A percentile compares a stretch with the other conserved stretches of the same genome.
Conservation (phyloP, 2,797 vertebrate genomes). For the Aldrovandia affinis region DNA sequence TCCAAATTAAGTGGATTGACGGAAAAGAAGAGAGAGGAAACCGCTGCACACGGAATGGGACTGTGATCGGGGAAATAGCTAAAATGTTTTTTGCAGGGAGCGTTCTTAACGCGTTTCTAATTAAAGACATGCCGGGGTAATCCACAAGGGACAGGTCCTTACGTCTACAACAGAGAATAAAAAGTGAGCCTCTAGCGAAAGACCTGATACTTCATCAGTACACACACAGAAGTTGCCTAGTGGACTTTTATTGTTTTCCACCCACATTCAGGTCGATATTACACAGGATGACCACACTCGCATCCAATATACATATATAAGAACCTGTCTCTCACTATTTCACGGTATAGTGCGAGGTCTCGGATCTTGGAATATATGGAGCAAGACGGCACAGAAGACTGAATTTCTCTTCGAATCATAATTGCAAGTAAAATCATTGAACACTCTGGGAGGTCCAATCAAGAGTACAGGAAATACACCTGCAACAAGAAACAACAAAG, state of each 20-base stretch:
- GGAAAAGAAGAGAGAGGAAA: conserved; percentile 29
- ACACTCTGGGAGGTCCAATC: conserved; percentile 40
- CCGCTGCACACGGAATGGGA: conserved; percentile 33
- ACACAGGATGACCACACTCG: conserved; percentile 58
- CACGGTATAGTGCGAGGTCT: conserved; percentile 51
- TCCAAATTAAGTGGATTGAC: conserved; percentile 49
- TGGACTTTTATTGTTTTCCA: conserved; percentile 61
- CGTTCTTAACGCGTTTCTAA: conserved; percentile 65
- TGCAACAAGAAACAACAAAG: conserved; percentile 22
- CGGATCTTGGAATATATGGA: conserved; percentile 40
- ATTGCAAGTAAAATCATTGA: conserved; percentile 23
- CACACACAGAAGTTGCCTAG: conserved; percentile 59
- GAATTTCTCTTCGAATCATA: conserved; percentile 29
- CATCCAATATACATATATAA: conserved; percentile 64
- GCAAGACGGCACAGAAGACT: conserved; percentile 36
- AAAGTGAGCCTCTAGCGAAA: conserved; percentile 60
- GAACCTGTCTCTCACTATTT: conserved; percentile 46
- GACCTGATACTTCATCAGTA: conserved; percentile 50
- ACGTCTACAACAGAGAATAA: conserved; percentile 73
- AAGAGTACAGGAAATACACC: not conserved
- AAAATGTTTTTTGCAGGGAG: conserved; percentile 51
- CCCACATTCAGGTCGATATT: conserved; percentile 60
- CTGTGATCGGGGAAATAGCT: conserved; percentile 53
- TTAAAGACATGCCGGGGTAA: conserved; percentile 70
- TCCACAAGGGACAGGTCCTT: conserved; percentile 74